Percentiles rank a stretch among this genome's conserved stretches.
These are phyloP conservation scores for Chelonus formosanus DNA, from an alignment of 2,888 invertebrate genomes.

Conservation along the genomic window DNA sequence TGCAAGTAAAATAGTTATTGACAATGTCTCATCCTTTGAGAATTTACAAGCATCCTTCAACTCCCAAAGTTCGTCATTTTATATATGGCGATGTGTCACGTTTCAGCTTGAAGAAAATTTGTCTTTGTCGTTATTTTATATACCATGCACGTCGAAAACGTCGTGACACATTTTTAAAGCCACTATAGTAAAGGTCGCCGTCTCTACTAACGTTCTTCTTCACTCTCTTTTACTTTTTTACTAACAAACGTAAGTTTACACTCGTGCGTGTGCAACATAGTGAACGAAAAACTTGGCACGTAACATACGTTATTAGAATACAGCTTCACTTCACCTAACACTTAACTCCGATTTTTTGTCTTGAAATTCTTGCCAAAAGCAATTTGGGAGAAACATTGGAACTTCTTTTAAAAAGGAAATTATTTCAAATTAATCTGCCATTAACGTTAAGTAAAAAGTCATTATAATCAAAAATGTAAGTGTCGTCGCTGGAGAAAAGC, in stretches of 20 bases:
- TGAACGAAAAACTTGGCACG: slow-evolving; percentile 6
- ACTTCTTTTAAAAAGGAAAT: background rate
- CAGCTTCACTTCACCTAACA: background rate
- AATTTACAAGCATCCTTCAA: slow-evolving; percentile 13
- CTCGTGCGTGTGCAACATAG: slow-evolving; percentile 7
- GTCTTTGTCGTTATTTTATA: slow-evolving; percentile 35
- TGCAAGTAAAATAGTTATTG: background rate
- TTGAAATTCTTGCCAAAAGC: background rate
- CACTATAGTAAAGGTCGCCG: slow-evolving; percentile 24
- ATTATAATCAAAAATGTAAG: slow-evolving; percentile 32
- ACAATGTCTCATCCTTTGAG: background rate
- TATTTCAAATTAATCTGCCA: too few relatives aligned
- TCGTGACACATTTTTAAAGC: slow-evolving; percentile 47
- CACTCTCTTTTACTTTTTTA: slow-evolving; percentile 18
- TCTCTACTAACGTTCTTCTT: slow-evolving; percentile 17
- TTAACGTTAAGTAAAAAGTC: background rate
- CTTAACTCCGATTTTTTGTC: background rate
- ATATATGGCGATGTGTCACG: slow-evolving; percentile 30
- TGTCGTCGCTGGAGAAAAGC: slow-evolving; percentile 40
- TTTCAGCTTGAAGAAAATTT: slow-evolving; percentile 23
- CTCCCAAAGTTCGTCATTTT: background rate
- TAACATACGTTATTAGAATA: slow-evolving; percentile 17
- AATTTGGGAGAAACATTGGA: background rate
- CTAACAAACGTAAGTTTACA: slow-evolving; percentile 10
- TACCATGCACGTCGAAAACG: slow-evolving; percentile 44